Evolutionary conservation across 2,888 invertebrate species (phyloP).

Genomic region (Macaria liturata): DNA sequence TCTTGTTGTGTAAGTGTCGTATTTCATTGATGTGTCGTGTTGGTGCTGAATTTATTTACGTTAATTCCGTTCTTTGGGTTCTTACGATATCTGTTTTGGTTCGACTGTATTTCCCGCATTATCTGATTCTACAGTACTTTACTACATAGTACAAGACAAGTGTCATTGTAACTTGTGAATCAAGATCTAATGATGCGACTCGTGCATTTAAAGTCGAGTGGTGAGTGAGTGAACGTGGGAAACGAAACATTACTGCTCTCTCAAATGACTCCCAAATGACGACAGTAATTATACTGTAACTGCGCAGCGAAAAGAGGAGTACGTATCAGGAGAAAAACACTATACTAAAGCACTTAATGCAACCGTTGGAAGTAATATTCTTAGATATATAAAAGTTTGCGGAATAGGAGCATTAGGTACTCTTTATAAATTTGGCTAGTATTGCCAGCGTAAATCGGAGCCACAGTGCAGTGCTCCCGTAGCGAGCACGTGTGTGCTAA

Average conservation of each 20-base stretch:
- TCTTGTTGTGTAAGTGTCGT: constrained; percentile 6
- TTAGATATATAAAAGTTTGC: not conserved
- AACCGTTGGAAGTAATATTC: too few relatives aligned
- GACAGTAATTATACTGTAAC: constrained; percentile 10
- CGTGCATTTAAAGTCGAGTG: constrained; percentile 12
- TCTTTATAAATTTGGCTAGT: constrained; percentile 9
- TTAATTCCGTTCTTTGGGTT: too few relatives aligned
- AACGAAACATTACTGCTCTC: constrained; percentile 26
- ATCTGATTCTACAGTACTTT: too few relatives aligned
- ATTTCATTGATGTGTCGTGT: not conserved
- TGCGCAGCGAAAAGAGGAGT: too few relatives aligned
- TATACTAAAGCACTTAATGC: too few relatives aligned
- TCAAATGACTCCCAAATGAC: constrained; percentile 19
- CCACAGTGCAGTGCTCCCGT: constrained; percentile 30
- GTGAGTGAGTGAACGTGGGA: constrained; percentile 31
- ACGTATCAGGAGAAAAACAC: too few relatives aligned
- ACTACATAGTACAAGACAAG: not conserved
- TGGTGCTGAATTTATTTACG: too few relatives aligned
- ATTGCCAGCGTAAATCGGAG: constrained; percentile 22
- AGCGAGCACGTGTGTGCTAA: constrained; percentile 61
- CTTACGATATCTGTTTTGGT: too few relatives aligned
- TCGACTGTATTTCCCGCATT: not conserved
- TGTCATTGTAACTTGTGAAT: constrained; percentile 21
- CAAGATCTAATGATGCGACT: constrained; percentile 14
- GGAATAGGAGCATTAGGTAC: not conserved